Conservation (phyloP, 2,888 invertebrate species). For the Carpatolechia fugitivella region DNA sequence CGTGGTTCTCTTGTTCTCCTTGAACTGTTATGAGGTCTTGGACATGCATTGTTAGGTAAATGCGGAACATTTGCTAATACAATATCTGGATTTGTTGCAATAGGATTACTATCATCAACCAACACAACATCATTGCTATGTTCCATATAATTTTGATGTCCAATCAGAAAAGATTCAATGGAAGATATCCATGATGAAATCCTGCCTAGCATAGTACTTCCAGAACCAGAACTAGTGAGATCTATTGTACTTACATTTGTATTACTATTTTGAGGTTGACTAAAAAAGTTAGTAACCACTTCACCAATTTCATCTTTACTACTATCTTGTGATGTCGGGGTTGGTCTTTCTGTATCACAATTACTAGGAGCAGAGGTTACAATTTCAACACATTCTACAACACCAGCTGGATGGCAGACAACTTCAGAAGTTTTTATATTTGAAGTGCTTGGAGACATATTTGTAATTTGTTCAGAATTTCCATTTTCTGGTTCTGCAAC, state of each 20-base stretch:
- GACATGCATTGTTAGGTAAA: background rate
- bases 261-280: background rate
- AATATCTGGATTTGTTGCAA: background rate
- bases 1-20: background rate
- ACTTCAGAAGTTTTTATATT: background rate
- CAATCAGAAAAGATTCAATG: background rate
- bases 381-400: background rate
- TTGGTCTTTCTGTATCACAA: background rate
- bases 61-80: background rate
- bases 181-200: constrained; percentile 1
- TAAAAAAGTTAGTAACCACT: constrained; percentile 13
- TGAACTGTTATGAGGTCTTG: background rate
- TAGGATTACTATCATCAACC: background rate
- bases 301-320: constrained; percentile 5
- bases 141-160: background rate
- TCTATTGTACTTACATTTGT: background rate
- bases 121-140: background rate
- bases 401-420: background rate
- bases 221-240: background rate
- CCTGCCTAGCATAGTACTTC: background rate
- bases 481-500: constrained; percentile 6
- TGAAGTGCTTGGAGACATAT: background rate
- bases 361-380: background rate
- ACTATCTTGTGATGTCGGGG: background rate
- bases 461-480: background rate